Percentiles rank a stretch among this genome's conserved stretches.
Conservation (phyloP, 2,888 invertebrate species). For the Pachydiplax longipennis region DNA sequence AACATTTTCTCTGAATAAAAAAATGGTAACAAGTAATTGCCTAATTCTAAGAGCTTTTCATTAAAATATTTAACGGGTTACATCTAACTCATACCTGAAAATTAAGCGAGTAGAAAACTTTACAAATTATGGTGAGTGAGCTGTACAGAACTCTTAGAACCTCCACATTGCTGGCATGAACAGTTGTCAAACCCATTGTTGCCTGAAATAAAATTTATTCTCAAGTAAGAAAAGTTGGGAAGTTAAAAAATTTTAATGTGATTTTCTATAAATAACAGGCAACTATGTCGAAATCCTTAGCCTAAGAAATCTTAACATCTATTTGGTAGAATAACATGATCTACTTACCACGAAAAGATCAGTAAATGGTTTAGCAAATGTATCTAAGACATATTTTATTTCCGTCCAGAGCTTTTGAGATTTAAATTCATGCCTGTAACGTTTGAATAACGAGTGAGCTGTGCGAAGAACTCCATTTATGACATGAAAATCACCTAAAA, state of each 20-base stretch:
- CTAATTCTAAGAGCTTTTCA: too few relatives aligned
- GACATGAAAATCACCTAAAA: constrained; percentile 85
- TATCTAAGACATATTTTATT: constrained; percentile 94
- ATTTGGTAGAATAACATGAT: background rate
- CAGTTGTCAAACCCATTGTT: constrained; percentile 81
- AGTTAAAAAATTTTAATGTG: too few relatives aligned
- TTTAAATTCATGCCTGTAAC: constrained; percentile 95
- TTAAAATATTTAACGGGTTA: background rate
- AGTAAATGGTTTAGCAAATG: constrained; percentile 92
- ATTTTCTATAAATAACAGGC: too few relatives aligned
- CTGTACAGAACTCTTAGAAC: constrained; percentile 88
- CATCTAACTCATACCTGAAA: constrained; percentile 71
- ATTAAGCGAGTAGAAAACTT: constrained; percentile 97
- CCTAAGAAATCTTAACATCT: background rate
- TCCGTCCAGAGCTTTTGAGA: constrained; percentile 95
- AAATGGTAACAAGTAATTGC: too few relatives aligned
- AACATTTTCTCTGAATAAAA: background rate
- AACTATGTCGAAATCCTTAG: background rate
- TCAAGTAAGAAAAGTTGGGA: background rate
- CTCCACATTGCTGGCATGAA: constrained; percentile 79
- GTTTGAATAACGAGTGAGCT: constrained; percentile 95
- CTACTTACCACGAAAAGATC: constrained; percentile 80
- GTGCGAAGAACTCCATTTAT: constrained; percentile 95
- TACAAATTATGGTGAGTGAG: constrained; percentile 86
- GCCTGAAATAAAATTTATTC: constrained; percentile 65